phyloP scores from a whole-genome alignment of 1,140 invertebrate species.

The Drosophila lacertosa region DNA sequence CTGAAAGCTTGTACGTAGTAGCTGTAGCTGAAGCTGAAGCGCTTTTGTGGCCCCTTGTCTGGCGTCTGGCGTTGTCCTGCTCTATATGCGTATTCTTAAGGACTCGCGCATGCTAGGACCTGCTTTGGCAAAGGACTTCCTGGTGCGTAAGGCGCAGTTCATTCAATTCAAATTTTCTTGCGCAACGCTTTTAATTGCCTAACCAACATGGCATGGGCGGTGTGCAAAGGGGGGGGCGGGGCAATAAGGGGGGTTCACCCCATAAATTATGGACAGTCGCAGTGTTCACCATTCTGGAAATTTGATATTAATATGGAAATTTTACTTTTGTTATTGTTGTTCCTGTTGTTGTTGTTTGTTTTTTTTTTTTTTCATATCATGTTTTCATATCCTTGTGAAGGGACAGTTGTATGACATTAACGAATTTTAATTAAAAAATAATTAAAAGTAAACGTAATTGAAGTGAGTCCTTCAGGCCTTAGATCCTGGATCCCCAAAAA shows the following conservation, averaged over 20 bases:
- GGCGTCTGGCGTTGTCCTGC: conserved; percentile 27
- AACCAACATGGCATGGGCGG: conserved; percentile 6
- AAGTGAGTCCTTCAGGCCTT: no score
- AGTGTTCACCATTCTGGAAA: conserved; percentile 44
- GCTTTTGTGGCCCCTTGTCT: conserved; percentile 50
- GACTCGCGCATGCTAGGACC: conserved; percentile 46
- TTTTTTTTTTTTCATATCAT: conserved; percentile 5
- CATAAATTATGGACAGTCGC: conserved; percentile 68
- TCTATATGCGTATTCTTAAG: conserved; percentile 48
- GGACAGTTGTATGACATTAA: conserved; percentile 20
- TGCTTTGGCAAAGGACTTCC: conserved; percentile 58
- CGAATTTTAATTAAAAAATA: conserved; percentile 68
- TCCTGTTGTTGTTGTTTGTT: conserved; percentile 9
- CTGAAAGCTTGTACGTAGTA: no score
- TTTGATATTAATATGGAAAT: conserved; percentile 64
- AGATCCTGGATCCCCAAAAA: background rate
- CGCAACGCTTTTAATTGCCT: conserved; percentile 55
- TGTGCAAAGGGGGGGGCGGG: background rate
- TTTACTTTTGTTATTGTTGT: conserved; percentile 33
- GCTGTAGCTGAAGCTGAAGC: no score
- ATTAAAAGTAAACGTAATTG: conserved; percentile 58
- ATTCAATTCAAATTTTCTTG: conserved; percentile 78
- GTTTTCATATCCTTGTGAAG: conserved; percentile 19
- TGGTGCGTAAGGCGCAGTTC: conserved; percentile 77
- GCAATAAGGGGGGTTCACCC: conserved; percentile 12